A percentile compares a stretch with the other conserved stretches of the same genome.
Evolutionary conservation across 2,113 vertebrate genomes (phyloP).

Genomic region (Henicopernis longicauda): DNA sequence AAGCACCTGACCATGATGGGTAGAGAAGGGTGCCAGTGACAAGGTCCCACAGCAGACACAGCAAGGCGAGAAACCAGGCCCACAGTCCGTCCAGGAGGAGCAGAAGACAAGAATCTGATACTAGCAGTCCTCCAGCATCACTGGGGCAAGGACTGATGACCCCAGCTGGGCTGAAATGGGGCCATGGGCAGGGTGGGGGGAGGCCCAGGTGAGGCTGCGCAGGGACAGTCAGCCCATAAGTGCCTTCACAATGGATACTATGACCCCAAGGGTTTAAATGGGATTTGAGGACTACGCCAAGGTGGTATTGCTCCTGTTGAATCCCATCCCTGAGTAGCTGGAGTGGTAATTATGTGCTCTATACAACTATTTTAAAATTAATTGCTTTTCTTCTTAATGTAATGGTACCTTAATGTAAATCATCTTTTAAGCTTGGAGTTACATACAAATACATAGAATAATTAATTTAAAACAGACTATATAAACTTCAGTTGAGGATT

Average conservation of each 20-base stretch:
- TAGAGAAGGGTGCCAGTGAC: background rate
- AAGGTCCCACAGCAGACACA: background rate
- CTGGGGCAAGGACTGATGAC: background rate
- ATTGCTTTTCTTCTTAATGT: background rate
- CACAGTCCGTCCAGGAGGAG: background rate
- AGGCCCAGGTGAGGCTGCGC: background rate
- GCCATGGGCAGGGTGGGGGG: too few relatives aligned
- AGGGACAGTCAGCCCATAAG: background rate
- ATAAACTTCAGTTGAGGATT: background rate
- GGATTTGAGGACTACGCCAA: background rate
- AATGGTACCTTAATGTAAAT: background rate
- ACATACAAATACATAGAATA: background rate
- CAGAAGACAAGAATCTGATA: background rate
- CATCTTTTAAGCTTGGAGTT: background rate
- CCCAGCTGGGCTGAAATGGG: background rate
- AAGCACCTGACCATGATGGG: background rate
- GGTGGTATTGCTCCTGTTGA: background rate
- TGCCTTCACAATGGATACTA: background rate
- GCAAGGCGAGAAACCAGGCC: background rate
- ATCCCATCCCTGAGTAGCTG: background rate
- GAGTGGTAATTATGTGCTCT: background rate
- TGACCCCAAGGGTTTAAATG: rapidly evolving
- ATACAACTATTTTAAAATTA: background rate
- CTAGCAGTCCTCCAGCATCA: background rate
- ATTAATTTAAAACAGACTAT: background rate